Base-by-base conservation (phyloP, 2,113 vertebrate genomes). In the Crotophaga sulcirostris region DNA sequence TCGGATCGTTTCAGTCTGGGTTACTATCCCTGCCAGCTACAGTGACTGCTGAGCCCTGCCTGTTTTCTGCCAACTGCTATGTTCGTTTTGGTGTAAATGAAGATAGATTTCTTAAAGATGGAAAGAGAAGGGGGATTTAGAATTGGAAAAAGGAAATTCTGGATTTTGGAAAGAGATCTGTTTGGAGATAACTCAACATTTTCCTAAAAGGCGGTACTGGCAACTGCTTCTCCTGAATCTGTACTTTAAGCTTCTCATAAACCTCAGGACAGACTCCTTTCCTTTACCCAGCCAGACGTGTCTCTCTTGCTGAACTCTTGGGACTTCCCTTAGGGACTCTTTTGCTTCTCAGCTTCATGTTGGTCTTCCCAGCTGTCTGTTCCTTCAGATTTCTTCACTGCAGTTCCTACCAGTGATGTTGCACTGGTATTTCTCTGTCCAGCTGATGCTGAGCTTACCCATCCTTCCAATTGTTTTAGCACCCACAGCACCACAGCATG, bases 81-180 rank as follows among this genome's bases (percentile, higher is more conserved):
- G 23, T 89, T 92, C 26, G 4, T 67, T 92, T 56, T 17, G 55
- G 47, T 89, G 28, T 44, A 83, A 89, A 83, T 33, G 59, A 83
- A 40, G 1, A 1, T 62, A 51, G 64, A 62, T 49, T 73, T 93
- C 78, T 82, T 73, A 26, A 69, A 47, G 67, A 54, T 3, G 52
- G 90, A 82, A 87, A 63, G 80, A 84, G 70, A 83, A 45, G 31
- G 73, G 29, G 23, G 36, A 45, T 93, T 87, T 78, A 66, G 74
- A 77, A 69, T 66, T 49, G 60, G 73, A 58, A 82, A 77, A 77
- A 66, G 64, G 77, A 91, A 66, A 44, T 89, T 76, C 24, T 68
- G 84, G 76, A 73, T 89, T 89, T 74, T 78, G 28, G 55, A 47
- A 47, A 69, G 33, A 40, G 31, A n/a, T 28, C 73, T 56, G 2